Conservation (phyloP, 2,797 vertebrate species). For the Cheirogaleus major region DNA sequence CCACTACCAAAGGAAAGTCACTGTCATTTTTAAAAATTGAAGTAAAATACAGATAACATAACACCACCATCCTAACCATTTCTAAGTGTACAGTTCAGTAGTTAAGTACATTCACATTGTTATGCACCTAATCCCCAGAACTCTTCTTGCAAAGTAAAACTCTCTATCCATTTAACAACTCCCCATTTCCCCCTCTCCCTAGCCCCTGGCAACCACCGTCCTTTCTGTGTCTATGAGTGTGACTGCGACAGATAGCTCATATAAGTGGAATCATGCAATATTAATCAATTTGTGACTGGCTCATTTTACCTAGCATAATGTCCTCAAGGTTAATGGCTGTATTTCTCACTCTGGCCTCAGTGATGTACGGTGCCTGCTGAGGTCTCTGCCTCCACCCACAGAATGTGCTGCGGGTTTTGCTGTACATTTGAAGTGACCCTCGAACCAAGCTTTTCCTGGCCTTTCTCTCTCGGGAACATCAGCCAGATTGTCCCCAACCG, state of each 20-base stretch:
- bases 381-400: background rate
- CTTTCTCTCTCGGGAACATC: background rate
- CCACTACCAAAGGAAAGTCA: background rate
- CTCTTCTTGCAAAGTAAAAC: background rate
- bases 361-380: background rate
- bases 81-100: background rate
- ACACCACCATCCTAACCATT: background rate
- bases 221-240: background rate
- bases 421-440: background rate
- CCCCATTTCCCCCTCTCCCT: background rate
- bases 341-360: background rate
- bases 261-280: background rate
- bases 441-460: background rate
- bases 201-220: background rate
- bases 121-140: background rate
- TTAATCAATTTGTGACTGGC: background rate
- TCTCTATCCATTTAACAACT: background rate
- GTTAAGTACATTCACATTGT: background rate
- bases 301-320: background rate
- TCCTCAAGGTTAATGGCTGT: background rate
- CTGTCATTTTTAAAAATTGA: background rate
- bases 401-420: background rate
- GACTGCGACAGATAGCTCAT: background rate
- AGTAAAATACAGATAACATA: background rate
- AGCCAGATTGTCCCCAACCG: background rate